Evolutionary conservation across 2,888 invertebrate genomes (phyloP), one percentile per base, ranked within the genome.

Genomic region (Phrixothrix hirtus): DNA sequence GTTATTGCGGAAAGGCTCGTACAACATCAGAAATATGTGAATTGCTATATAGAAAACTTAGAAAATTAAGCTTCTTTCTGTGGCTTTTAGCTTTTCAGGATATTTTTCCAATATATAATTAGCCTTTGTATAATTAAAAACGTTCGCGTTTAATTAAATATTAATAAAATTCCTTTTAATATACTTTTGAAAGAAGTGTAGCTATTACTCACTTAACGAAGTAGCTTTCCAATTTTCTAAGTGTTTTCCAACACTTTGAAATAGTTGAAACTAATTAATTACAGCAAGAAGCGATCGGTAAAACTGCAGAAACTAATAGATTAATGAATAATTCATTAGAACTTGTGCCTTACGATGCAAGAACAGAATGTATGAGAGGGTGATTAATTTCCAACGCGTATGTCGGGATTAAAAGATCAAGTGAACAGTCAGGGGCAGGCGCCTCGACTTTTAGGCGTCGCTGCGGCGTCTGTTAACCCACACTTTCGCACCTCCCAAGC

Each of bases 321-420:
- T 71, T 70, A 69, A 68, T 73, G 72, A 73, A 73, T 72, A 71
- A 73, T 72, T 73, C 70, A 72, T 72, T 65, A 69, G 50, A 55
- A 41, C 54, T 54, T 65, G 63, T 68, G 69, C 69, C 69, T 69
- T 66, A 65, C 63, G 63, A 60, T 63, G 68, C 62, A 65, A 66
- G 68, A 68, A 52, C 43, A 53, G 58, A 52, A 46, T 59, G 60
- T 58, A 58, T 56, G 58, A 59, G 61, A 59, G 69, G 70, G 75
- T 74, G 75, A 75, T 75, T 75, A 75, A 75, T 75, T 75, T 75
- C 71, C 68, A 66, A 65, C 74, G 74, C 72, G 74, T 74, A 75
- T 73, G 74, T 74, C 69, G 72, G 73, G 74, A 75, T 75, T 75
- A 75, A 75, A 71, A 75, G 75, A 74, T 75, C 73, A 72, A 72